phyloP scores from a whole-genome alignment of 2,888 invertebrate species.

The Antitype chi region DNA sequence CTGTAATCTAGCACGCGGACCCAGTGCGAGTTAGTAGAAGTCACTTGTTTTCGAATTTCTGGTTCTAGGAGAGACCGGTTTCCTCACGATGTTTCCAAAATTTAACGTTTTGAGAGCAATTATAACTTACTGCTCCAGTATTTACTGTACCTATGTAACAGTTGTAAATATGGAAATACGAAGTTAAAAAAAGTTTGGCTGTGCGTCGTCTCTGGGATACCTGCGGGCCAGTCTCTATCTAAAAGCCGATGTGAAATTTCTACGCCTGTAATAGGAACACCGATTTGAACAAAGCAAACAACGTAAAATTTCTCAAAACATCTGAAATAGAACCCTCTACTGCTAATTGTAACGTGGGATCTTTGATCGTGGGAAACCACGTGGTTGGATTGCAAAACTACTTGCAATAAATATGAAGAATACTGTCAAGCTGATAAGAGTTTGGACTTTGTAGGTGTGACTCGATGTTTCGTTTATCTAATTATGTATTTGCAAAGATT shows the following conservation, averaged over 20 bases:
- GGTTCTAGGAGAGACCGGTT: neutral
- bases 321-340: conserved; percentile 10
- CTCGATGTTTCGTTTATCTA: conserved; percentile 11
- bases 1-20: neutral
- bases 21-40: neutral
- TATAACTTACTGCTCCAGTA: neutral
- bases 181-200: neutral
- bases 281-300: conserved; percentile 13
- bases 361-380: conserved; percentile 4
- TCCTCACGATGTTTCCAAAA: neutral
- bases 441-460: conserved; percentile 18
- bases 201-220: no score
- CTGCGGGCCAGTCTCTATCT: neutral
- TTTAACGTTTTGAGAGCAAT: neutral
- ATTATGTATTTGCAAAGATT: neutral
- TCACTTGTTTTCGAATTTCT: neutral
- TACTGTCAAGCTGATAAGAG: neutral
- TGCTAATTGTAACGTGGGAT: conserved; percentile 15
- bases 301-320: conserved; percentile 28
- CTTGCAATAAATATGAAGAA: conserved; percentile 1
- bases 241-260: neutral
- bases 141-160: neutral
- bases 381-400: neutral
- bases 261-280: conserved; percentile 4
- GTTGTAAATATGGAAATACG: neutral